phyloP scores from a whole-genome alignment of 1,140 invertebrate genomes.

The Argopecten irradians region DNA sequence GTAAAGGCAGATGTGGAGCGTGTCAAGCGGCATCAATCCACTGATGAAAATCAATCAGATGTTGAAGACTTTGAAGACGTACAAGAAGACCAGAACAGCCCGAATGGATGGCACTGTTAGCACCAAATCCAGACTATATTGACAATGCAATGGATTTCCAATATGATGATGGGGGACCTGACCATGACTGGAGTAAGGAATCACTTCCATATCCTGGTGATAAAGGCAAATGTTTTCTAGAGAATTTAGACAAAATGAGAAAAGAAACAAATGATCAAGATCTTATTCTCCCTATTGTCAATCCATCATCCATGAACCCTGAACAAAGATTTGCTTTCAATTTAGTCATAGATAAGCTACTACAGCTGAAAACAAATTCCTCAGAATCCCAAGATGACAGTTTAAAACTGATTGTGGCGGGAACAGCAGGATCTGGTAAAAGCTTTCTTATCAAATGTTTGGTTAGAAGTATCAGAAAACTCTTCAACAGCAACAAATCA shows the following conservation, averaged over 20 bases:
- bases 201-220: neutral
- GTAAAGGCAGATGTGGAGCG: conserved; percentile 32
- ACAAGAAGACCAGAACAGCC: conserved; percentile 25
- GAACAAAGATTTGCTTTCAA: conserved; percentile 52
- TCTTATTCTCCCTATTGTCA: neutral
- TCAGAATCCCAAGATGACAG: conserved; percentile 30
- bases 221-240: neutral
- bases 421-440: conserved; percentile 50
- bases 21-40: neutral
- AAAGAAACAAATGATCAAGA: neutral
- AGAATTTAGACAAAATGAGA: neutral
- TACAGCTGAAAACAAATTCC: neutral
- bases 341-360: conserved; percentile 29
- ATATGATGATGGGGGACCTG: conserved; percentile 51
- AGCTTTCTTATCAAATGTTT: conserved; percentile 50
- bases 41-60: neutral
- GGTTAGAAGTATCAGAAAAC: conserved; percentile 35
- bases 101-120: conserved; percentile 50
- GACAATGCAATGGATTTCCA: conserved; percentile 22
- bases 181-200: conserved; percentile 38
- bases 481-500: conserved; percentile 46
- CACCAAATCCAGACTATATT: conserved; percentile 38
- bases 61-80: neutral
- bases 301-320: conserved; percentile 13
- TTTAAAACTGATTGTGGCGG: conserved; percentile 46